Percentiles rank a stretch among this genome's conserved stretches.
These are phyloP conservation scores for Nasonovia ribisnigri DNA, from an alignment of 2,888 invertebrate genomes.

Conservation along the genomic window DNA sequence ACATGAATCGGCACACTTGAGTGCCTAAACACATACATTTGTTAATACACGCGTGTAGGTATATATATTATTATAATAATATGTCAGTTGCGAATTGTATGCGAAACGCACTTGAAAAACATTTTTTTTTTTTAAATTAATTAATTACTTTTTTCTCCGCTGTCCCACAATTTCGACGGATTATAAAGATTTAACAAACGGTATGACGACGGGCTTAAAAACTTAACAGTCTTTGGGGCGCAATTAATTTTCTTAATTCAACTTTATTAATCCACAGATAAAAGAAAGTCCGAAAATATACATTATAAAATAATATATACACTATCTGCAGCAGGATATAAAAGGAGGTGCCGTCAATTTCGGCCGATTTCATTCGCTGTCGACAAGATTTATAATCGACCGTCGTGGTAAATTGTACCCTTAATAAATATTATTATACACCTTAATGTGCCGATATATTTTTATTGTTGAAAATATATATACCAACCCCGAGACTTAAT, in stretches of 20 bases:
- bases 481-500: neutral
- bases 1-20: constrained; percentile 30
- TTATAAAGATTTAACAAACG: constrained; percentile 55
- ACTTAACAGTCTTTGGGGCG: constrained; percentile 40
- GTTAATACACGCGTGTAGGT: neutral
- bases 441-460: constrained; percentile 19
- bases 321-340: neutral
- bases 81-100: constrained; percentile 39
- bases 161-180: constrained; percentile 44
- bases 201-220: constrained; percentile 36
- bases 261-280: constrained; percentile 47
- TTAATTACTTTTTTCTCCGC: constrained; percentile 53
- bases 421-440: constrained; percentile 9
- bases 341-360: neutral
- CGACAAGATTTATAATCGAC: constrained; percentile 8
- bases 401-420: neutral
- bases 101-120: constrained; percentile 36
- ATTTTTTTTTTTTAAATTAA: constrained; percentile 44
- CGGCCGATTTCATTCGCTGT: neutral
- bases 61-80: neutral
- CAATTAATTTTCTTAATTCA: constrained; percentile 63
- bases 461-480: constrained; percentile 11
- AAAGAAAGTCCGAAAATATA: constrained; percentile 14
- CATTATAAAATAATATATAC: constrained; percentile 28
- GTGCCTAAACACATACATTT: neutral